A percentile compares a stretch with the other conserved stretches of the same genome.
Evolutionary conservation across 1,140 invertebrate genomes (phyloP).

Genomic region (Drosophila kanapiae): DNA sequence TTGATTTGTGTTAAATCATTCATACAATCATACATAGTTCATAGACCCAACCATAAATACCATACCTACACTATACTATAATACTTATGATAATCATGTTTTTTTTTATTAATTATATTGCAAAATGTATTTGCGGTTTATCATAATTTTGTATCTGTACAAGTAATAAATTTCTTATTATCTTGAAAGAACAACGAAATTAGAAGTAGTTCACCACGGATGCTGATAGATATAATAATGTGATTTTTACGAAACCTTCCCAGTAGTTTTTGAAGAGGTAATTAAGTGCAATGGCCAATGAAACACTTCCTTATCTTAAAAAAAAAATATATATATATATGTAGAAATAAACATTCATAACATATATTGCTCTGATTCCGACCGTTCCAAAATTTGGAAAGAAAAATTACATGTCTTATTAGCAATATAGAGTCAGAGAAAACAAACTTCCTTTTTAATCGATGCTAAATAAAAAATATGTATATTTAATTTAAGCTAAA

Average conservation of each 20-base stretch:
- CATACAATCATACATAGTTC: not conserved
- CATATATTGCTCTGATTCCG: not conserved
- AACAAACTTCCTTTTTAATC: not conserved
- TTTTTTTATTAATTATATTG: not conserved
- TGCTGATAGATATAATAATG: not conserved
- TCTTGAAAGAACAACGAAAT: not conserved
- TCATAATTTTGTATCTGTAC: too few species aligned
- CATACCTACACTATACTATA: not conserved
- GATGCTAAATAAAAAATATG: not conserved
- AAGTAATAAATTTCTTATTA: not conserved
- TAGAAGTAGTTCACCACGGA: not conserved
- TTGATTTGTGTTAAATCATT: not conserved
- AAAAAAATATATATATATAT: not conserved
- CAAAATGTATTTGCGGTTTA: not conserved
- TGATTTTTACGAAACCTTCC: not conserved
- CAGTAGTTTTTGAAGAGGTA: not conserved
- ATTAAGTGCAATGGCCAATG: not conserved
- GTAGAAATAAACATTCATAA: too few species aligned
- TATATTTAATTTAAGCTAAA: not conserved
- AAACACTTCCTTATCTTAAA: not conserved
- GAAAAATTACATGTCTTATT: not conserved
- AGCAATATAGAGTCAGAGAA: not conserved
- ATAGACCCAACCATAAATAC: not conserved
- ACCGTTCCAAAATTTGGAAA: not conserved
- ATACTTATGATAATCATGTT: not conserved